Evolutionary conservation across 2,888 invertebrate genomes (phyloP).

Genomic region (Scaptodrosophila latifasciaeformis): DNA sequence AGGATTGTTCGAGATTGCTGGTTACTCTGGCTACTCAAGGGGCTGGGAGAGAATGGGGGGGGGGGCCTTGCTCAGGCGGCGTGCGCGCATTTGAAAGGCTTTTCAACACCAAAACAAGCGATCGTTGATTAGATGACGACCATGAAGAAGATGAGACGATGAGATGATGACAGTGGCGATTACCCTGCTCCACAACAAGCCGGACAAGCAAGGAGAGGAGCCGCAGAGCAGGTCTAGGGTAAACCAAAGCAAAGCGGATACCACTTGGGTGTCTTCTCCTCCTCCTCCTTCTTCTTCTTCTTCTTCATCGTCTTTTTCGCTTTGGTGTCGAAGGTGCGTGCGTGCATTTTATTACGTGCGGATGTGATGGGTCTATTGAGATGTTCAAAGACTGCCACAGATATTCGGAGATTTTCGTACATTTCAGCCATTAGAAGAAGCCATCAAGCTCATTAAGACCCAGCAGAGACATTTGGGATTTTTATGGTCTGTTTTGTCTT

Average conservation of each 20-base stretch:
- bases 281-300: too few relatives aligned
- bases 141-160: not conserved
- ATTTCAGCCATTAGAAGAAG: too few relatives aligned
- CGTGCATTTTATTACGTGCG: conserved; percentile 64
- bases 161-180: not conserved
- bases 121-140: conserved; percentile 50
- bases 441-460: too few relatives aligned
- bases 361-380: conserved; percentile 62
- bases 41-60: not conserved
- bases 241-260: conserved; percentile 5
- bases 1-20: not conserved
- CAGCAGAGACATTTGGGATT: too few relatives aligned
- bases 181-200: too few relatives aligned
- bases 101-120: conserved; percentile 27
- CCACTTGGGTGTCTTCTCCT: conserved; percentile 3
- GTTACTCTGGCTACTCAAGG: not conserved
- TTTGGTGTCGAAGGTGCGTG: conserved; percentile 55
- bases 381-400: conserved; percentile 2
- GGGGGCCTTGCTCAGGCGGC: conserved; percentile 4
- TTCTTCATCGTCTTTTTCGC: too few relatives aligned
- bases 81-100: conserved; percentile 30
- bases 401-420: too few relatives aligned
- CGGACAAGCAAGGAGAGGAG: too few relatives aligned
- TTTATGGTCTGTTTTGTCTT: too few relatives aligned
- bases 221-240: too few relatives aligned